Base-by-base conservation (phyloP, 2,113 vertebrate species). In the Callaeas wilsoni region DNA sequence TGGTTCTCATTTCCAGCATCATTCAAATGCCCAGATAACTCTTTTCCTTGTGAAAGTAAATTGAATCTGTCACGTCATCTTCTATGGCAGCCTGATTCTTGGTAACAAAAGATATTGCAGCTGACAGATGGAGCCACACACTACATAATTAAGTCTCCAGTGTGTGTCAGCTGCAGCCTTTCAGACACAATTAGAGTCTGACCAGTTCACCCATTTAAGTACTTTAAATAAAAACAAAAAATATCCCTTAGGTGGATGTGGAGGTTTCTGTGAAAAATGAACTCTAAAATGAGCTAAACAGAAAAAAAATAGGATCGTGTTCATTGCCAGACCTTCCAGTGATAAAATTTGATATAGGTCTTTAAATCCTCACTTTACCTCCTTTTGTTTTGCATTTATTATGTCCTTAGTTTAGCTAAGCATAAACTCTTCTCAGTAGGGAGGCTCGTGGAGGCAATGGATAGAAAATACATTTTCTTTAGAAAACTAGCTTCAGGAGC, bases 51-150 rank as follows among this genome's bases (percentile, higher is more conserved):
- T 67, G 95, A 83, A 86, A 92, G 56, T 23, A 93, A 95, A 96
- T 95, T 82, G 88, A 89, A 88, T 90, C 52, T 93, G 89, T 94
- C 88, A 69, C 23, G 21, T 95, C 95, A 94, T 91, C 86, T 59
- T 95, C 94, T 44, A 35, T 91, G 83, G 94, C 94, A 95, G 92
- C 78, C 88, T 93, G 49, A 83, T 47, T 77, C 93, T 90, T 68
- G 87, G 96, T 63, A 95, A 95, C 96, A 96, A 96, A 96, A 96
- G 85, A 92, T 84, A 94, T 77, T 91, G 94, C 94, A 94, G 94
- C 67, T 97, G 97, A 91, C 94, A 96, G 94, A 93, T 87, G 92
- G 93, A 95, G 93, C 63, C 7, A 18, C 92, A 87, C 62, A 41
- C 87, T 93, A 57, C 90, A 57, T 97, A 95, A 97, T 96, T 92